Evolutionary conservation across 2,888 invertebrate species (phyloP), one percentile per base, ranked within the genome.

Genomic region (Eledone cirrhosa): DNA sequence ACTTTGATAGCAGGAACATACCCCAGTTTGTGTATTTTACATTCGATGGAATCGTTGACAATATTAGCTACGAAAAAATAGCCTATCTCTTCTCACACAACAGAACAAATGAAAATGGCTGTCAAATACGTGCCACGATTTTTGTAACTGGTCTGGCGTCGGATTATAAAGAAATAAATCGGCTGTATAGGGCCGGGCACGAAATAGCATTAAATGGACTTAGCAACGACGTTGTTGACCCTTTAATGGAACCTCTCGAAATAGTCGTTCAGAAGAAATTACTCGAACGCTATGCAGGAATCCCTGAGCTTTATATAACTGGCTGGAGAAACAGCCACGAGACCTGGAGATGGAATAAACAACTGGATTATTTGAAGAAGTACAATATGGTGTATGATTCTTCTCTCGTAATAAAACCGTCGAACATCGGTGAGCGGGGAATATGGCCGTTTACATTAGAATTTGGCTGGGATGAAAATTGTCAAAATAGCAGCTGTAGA

Each of bases 361-460:
- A 82, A 53, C 80, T 82, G 19, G 77, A 78, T 31, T 78, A 80
- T 22, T 77, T 83, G 11, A 79, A 76, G 31, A 81, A 84, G 27
- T 78, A 87, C 16, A 85, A 85, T 41, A 87, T 86, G 77, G 77
- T 77, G 11, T 88, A 87, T 72, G 88, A 88, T 77, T 86, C 87
- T 14, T 87, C 87, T 2, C 80, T 88, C 77, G 69, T 74, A 19
- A 79, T 82, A 19, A 88, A 86, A 7, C n/a, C 22, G 27, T 11
- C n/a, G 22, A 22, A 29, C 11, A 13, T 41, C 48, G 0, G 19
- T 13, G 27, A 4, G 3, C 11, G 63, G 65, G 79, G 79, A 79
- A 41, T 65, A 8, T 47, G 47, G 48, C 97, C 97, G 0, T 97
- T 97, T 91, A 97, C 97, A 0, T 92, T 97, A 74, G 97, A 97